Percentiles rank a stretch among this genome's conserved stretches.
Evolutionary conservation across 2,113 vertebrate species (phyloP).

Genomic region (Brachyistius frenatus): DNA sequence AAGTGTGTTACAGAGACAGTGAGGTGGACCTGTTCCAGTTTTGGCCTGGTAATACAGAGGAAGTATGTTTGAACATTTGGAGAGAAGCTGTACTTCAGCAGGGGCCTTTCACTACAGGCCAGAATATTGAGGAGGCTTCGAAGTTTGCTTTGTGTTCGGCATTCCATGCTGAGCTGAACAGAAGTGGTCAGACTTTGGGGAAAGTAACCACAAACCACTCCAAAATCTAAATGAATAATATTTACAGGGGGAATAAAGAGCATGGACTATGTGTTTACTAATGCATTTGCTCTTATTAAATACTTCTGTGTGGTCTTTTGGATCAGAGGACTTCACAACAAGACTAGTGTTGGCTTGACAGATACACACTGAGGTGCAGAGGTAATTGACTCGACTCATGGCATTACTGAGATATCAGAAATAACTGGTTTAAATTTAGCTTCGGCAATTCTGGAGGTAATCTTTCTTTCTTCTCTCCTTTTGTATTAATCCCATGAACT

Average conservation of each 20-base stretch:
- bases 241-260: constrained; percentile 20
- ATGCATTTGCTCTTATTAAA: neutral
- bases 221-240: constrained; percentile 14
- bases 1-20: constrained; percentile 52
- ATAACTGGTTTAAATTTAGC: constrained; percentile 60
- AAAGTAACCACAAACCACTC: constrained; percentile 26
- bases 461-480: constrained; percentile 22
- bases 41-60: constrained; percentile 54
- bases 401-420: constrained; percentile 59
- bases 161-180: constrained; percentile 20
- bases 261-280: neutral
- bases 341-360: constrained; percentile 40
- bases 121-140: constrained; percentile 56
- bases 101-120: constrained; percentile 44
- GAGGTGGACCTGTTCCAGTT: constrained; percentile 67
- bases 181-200: constrained; percentile 17
- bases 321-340: constrained; percentile 33
- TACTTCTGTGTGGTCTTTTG: constrained; percentile 34
- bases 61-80: constrained; percentile 63
- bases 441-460: constrained; percentile 42
- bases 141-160: constrained; percentile 36
- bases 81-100: constrained; percentile 46
- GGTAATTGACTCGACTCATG: constrained; percentile 54
- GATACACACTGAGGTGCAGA: constrained; percentile 37
- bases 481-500: constrained; percentile 52